phyloP scores from a whole-genome alignment of 2,113 vertebrate genomes.

The Myiopsitta monachus region DNA sequence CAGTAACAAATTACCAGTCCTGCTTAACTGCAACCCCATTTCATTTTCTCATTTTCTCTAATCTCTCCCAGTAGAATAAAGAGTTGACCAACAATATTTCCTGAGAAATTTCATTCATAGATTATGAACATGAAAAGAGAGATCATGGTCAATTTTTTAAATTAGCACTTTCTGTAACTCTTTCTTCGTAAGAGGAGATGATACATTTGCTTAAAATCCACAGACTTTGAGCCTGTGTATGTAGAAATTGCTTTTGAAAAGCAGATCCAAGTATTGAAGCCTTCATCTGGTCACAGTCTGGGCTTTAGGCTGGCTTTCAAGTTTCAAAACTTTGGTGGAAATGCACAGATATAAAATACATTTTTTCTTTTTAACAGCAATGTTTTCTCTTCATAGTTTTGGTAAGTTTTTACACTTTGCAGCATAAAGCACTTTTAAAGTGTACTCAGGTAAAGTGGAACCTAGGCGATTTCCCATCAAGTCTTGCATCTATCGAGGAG shows the following conservation, averaged over 20 bases:
- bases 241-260: neutral
- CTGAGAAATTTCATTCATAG: neutral
- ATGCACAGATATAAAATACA: neutral
- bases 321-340: neutral
- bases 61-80: neutral
- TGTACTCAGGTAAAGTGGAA: neutral
- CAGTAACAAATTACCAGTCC: neutral
- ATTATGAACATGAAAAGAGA: neutral
- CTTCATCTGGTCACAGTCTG: neutral
- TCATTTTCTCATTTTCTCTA: conserved; percentile 26
- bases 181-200: neutral
- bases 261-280: neutral
- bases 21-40: neutral
- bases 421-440: neutral
- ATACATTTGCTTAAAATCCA: neutral
- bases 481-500: neutral
- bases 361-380: neutral
- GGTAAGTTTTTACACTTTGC: neutral
- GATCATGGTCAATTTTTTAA: neutral
- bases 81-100: neutral
- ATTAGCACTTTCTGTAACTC: neutral
- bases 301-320: neutral
- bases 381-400: neutral
- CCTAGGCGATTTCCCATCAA: neutral
- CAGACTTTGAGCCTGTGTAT: neutral